These are phyloP conservation scores for Amiota minor DNA, from an alignment of 2,888 invertebrate species.

Conservation along the genomic window DNA sequence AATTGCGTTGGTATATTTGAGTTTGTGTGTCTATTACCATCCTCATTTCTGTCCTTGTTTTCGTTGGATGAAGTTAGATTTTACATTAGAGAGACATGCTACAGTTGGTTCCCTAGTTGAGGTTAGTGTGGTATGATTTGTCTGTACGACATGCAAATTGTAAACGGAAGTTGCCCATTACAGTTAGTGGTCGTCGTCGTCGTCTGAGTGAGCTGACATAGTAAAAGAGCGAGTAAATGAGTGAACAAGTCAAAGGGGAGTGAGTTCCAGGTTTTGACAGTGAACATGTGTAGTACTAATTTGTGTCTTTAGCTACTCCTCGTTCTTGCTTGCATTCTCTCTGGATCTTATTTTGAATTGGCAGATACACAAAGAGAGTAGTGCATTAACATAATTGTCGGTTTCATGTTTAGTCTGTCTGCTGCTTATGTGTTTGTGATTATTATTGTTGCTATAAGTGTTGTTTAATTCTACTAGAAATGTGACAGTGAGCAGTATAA, in stretches of 20 bases:
- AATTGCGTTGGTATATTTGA: not conserved
- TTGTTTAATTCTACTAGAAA: not conserved
- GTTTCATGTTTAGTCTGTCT: conserved; percentile 22
- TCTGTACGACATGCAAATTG: conserved; percentile 21
- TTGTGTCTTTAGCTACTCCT: not conserved
- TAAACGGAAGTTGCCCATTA: conserved; percentile 23
- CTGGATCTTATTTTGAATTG: not conserved
- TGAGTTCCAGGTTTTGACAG: conserved; percentile 24
- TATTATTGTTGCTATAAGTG: no score
- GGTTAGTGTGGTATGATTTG: conserved; percentile 4
- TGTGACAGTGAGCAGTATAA: conserved; percentile 36
- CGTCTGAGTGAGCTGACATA: not conserved
- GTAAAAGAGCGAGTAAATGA: conserved; percentile 15
- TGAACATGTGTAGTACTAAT: conserved; percentile 24
- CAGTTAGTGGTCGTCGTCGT: not conserved
- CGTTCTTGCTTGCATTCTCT: no score
- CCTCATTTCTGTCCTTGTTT: not conserved
- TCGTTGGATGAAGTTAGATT: not conserved
- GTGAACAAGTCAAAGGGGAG: conserved; percentile 11
- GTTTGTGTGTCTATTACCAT: not conserved
- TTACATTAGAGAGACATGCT: conserved; percentile 1
- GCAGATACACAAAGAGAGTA: conserved; percentile 10
- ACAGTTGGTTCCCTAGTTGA: conserved; percentile 15
- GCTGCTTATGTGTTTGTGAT: no score
- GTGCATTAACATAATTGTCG: conserved; percentile 63